phyloP scores from a whole-genome alignment of 2,113 vertebrate genomes.

The Ginglymostoma cirratum region DNA sequence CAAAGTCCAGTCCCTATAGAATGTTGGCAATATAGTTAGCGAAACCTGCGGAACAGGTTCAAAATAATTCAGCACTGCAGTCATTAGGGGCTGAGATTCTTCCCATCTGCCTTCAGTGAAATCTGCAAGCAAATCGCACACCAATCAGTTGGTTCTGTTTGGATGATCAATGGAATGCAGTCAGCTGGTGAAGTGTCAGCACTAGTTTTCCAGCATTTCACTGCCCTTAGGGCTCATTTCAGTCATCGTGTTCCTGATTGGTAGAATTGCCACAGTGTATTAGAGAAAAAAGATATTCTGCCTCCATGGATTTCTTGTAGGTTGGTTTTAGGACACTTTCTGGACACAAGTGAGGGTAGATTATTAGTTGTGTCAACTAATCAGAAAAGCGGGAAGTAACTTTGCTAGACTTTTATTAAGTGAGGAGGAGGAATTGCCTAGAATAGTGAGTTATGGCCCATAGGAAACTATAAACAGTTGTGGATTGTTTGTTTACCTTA shows the following conservation, averaged over 20 bases:
- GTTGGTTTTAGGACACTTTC: background rate
- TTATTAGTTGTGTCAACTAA: background rate
- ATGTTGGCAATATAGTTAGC: background rate
- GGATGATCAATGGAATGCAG: background rate
- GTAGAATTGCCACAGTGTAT: background rate
- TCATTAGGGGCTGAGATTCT: background rate
- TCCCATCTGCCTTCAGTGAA: background rate
- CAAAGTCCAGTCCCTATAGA: background rate
- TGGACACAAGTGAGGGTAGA: background rate
- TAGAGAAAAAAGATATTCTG: background rate
- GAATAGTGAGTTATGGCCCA: background rate
- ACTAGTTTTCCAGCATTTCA: background rate
- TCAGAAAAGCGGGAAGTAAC: background rate
- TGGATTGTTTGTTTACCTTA: background rate
- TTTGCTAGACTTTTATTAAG: background rate
- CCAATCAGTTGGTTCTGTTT: background rate
- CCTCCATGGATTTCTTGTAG: background rate
- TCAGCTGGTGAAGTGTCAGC: background rate
- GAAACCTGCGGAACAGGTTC: too few relatives aligned
- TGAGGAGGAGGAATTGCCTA: background rate
- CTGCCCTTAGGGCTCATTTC: background rate
- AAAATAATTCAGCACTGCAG: too few relatives aligned
- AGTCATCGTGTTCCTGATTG: background rate
- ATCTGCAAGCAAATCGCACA: background rate
- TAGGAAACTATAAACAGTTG: background rate